Conservation (phyloP, 2,888 invertebrate species). For the Monochamus alternatus region DNA sequence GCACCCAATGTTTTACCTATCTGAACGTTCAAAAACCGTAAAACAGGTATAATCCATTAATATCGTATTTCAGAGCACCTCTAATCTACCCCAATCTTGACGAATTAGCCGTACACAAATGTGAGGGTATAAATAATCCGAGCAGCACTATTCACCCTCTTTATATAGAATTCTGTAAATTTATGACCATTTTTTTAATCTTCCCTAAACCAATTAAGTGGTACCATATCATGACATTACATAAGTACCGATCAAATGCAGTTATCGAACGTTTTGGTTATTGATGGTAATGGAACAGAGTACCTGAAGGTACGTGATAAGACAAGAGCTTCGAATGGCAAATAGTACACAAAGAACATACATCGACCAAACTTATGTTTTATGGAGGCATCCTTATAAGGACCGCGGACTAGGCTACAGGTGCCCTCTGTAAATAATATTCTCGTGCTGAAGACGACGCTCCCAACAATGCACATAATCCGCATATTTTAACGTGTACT, state of each 20-base stretch:
- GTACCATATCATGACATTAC: background rate
- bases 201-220: constrained; percentile 7
- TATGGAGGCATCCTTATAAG: constrained; percentile 33
- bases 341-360: constrained; percentile 27
- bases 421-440: constrained; percentile 43
- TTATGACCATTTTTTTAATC: background rate
- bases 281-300: constrained; percentile 40
- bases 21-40: no score
- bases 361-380: constrained; percentile 30
- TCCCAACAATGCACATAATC: constrained; percentile 43
- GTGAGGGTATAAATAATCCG: no score
- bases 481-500: constrained; percentile 32
- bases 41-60: no score
- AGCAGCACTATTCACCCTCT: background rate
- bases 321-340: constrained; percentile 26
- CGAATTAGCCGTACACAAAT: no score
- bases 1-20: no score
- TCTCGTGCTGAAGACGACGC: constrained; percentile 46
- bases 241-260: constrained; percentile 13
- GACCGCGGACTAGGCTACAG: constrained; percentile 36
- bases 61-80: no score
- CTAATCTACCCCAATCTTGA: no score
- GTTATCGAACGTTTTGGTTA: constrained; percentile 28
- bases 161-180: background rate
- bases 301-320: constrained; percentile 37